Evolutionary conservation across 2,113 vertebrate species (phyloP).

Genomic region (Callipepla squamata): DNA sequence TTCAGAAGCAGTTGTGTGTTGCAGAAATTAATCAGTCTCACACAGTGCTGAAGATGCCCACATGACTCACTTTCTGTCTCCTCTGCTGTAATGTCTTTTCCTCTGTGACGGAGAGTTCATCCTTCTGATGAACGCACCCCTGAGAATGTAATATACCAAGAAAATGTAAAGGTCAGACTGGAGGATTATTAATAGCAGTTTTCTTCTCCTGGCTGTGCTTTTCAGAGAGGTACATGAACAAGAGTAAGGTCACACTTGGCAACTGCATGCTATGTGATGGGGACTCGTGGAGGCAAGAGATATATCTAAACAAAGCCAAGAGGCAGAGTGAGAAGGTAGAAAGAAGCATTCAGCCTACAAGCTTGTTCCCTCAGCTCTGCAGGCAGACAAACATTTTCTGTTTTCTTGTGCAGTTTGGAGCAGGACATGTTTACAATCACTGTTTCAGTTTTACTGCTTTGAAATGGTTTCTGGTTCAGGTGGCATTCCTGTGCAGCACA

Average conservation of each 20-base stretch:
- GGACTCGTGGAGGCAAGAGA: neutral
- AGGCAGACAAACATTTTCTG: neutral
- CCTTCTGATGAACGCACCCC: conserved; percentile 32
- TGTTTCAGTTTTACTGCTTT: neutral
- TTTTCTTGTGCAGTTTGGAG: neutral
- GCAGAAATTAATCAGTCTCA: conserved; percentile 31
- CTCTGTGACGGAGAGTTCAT: neutral
- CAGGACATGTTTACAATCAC: conserved; percentile 9
- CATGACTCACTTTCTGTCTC: conserved; percentile 17
- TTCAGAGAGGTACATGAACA: neutral
- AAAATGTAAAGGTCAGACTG: conserved; percentile 47
- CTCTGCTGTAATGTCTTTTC: neutral
- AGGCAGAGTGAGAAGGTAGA: neutral
- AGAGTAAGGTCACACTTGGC: neutral
- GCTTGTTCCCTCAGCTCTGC: neutral
- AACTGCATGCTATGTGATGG: neutral
- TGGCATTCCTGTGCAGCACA: neutral
- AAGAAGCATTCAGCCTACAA: neutral
- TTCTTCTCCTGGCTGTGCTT: neutral
- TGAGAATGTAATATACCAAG: conserved; percentile 13
- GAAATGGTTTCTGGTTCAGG: neutral
- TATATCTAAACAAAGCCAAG: neutral
- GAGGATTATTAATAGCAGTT: neutral
- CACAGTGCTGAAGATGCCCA: neutral
- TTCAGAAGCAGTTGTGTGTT: neutral